Conservation (phyloP, 37 sponge, comb jelly and placozoan species). For the Petrosia ficiformis region DNA sequence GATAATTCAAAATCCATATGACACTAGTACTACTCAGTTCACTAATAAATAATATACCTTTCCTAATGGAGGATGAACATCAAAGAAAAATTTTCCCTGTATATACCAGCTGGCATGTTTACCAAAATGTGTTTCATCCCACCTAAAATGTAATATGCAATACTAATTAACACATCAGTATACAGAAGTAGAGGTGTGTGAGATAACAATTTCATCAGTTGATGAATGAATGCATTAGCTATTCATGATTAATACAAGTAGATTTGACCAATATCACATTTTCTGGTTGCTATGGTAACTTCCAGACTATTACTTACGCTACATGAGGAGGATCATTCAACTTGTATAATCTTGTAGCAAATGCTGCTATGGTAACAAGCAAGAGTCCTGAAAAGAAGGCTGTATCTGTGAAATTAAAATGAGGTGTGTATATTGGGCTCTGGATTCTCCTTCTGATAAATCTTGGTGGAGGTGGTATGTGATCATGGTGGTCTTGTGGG, state of each 20-base stretch:
- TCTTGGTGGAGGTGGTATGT: not conserved
- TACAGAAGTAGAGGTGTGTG: too few relatives aligned
- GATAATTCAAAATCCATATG: not conserved
- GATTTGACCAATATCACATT: too few relatives aligned
- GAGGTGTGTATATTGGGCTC: constrained; percentile 25
- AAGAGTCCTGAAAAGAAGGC: constrained; percentile 41
- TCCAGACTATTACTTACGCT: too few relatives aligned
- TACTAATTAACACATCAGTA: too few relatives aligned
- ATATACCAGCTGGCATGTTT: constrained; percentile 98
- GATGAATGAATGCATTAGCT: too few relatives aligned
- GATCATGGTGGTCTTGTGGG: not conserved
- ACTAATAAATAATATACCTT: constrained; percentile 42
- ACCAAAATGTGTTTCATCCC: constrained; percentile 99
- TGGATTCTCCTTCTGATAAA: not conserved
- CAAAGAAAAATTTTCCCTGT: constrained; percentile 92
- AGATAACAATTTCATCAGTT: too few relatives aligned
- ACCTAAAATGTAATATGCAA: constrained; percentile 57
- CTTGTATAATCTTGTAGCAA: constrained; percentile 72
- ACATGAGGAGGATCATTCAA: constrained; percentile 77
- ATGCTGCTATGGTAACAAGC: constrained; percentile 36
- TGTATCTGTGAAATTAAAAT: constrained; percentile 26
- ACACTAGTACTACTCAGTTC: not conserved
- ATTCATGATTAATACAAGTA: not conserved
- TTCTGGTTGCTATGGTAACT: too few relatives aligned
- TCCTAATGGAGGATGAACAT: constrained; percentile 97